Evolutionary conservation across 2,797 vertebrate genomes (phyloP).

Genomic region (Pipistrellus kuhlii): DNA sequence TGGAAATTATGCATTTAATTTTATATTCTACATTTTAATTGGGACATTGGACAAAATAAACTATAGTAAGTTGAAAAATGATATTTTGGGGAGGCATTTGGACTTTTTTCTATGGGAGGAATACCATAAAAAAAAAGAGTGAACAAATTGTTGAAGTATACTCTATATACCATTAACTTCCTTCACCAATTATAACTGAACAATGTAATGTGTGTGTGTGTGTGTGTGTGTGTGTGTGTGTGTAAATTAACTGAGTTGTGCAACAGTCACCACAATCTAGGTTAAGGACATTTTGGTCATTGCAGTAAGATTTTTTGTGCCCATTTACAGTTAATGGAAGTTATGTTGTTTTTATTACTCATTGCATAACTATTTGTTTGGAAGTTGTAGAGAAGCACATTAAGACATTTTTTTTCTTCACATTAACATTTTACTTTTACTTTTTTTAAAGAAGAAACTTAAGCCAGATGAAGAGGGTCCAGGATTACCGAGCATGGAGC

Average conservation of each 20-base stretch:
- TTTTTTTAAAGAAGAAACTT: background rate
- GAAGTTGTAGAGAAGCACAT: background rate
- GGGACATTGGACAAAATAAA: background rate
- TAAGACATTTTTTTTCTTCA: background rate
- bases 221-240: too few species aligned
- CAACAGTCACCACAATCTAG: background rate
- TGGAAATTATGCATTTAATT: background rate
- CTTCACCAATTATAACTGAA: background rate
- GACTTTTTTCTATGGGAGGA: background rate
- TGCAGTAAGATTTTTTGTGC: background rate
- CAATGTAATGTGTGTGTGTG: background rate
- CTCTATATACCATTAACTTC: background rate
- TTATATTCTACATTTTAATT: constrained; percentile 9
- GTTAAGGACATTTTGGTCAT: background rate
- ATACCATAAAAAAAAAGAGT: background rate
- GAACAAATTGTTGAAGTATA: background rate
- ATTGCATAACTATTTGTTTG: background rate
- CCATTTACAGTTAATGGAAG: background rate
- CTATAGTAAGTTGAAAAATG: constrained; percentile 5
- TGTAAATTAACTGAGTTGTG: background rate
- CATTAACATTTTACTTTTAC: background rate
- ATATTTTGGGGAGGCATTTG: background rate
- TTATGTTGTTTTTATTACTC: background rate
- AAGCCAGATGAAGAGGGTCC: background rate
- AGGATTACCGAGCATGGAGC: background rate